Evolutionary conservation across 1,140 invertebrate genomes (phyloP).

Genomic region (Leptinotarsa lineolata): DNA sequence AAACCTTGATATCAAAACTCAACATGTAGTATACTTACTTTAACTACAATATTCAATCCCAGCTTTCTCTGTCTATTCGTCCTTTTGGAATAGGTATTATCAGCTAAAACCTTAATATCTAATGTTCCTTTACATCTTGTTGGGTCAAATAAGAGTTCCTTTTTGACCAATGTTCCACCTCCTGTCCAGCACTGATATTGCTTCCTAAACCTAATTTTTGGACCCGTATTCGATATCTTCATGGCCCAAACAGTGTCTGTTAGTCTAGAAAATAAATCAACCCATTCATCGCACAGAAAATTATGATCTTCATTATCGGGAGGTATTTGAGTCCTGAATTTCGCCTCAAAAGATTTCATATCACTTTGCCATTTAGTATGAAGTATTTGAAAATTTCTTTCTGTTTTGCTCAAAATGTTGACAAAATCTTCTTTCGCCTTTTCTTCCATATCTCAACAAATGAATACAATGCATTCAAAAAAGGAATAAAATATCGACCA

Average conservation of each 20-base stretch:
- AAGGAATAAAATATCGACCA: constrained; percentile 36
- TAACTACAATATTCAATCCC: constrained; percentile 53
- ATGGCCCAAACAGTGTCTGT: constrained; percentile 55
- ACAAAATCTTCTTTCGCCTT: constrained; percentile 37
- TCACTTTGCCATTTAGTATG: constrained; percentile 49
- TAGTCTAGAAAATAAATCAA: constrained; percentile 51
- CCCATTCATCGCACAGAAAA: constrained; percentile 53
- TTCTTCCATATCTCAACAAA: constrained; percentile 46
- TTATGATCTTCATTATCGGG: constrained; percentile 52
- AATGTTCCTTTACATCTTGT: constrained; percentile 51
- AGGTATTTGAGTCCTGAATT: constrained; percentile 52
- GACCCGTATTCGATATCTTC: constrained; percentile 55
- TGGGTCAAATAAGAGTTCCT: constrained; percentile 53
- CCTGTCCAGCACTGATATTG: constrained; percentile 55
- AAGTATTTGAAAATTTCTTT: constrained; percentile 52
- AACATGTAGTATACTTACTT: constrained; percentile 38
- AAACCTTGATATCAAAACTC: no score
- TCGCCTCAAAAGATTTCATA: constrained; percentile 49
- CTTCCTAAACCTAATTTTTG: constrained; percentile 54
- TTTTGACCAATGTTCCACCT: constrained; percentile 45
- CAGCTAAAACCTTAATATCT: constrained; percentile 53
- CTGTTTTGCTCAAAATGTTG: constrained; percentile 44
- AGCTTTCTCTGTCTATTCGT: constrained; percentile 51
- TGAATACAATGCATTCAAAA: constrained; percentile 35
- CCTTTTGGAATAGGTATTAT: constrained; percentile 45